phyloP scores from a whole-genome alignment of 37 sponge, comb jelly and placozoan species.

The Oscarella lobularis region DNA sequence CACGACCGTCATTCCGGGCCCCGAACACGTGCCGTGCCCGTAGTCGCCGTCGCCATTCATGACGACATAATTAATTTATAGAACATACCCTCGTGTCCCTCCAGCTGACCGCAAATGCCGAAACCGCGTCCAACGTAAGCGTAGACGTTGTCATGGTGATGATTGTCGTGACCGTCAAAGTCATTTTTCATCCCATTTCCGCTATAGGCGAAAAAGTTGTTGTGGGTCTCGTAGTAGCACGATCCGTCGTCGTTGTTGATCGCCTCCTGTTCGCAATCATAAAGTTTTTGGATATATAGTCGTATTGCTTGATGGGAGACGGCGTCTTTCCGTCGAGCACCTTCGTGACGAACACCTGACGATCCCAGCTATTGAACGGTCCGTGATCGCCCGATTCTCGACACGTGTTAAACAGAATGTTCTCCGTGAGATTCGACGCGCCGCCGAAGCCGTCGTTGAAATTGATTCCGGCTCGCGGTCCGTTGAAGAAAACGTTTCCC shows the following conservation, averaged over 20 bases:
- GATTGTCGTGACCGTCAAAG: conserved; percentile 31
- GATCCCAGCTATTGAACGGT: conserved; percentile 8
- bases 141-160: conserved; percentile 25
- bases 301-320: neutral
- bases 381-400: conserved; percentile 8
- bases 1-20: conserved; percentile 32
- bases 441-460: conserved; percentile 81
- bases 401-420: conserved; percentile 6
- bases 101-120: conserved; percentile 16
- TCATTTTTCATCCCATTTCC: conserved; percentile 38
- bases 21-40: conserved; percentile 22
- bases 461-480: conserved; percentile 40
- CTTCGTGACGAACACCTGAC: conserved; percentile 9
- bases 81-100: conserved; percentile 40
- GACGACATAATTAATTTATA: conserved; percentile 43
- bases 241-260: conserved; percentile 9
- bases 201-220: conserved; percentile 3
- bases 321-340: conserved; percentile 2
- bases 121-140: conserved; percentile 29
- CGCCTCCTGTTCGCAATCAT: conserved; percentile 11
- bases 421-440: conserved; percentile 10
- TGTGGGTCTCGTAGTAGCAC: neutral
- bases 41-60: conserved; percentile 28
- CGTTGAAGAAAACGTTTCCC: conserved; percentile 1
- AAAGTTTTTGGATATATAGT: neutral